Base-by-base conservation (phyloP, 2,888 invertebrate species). In the Lasioglossum marginatum region DNA sequence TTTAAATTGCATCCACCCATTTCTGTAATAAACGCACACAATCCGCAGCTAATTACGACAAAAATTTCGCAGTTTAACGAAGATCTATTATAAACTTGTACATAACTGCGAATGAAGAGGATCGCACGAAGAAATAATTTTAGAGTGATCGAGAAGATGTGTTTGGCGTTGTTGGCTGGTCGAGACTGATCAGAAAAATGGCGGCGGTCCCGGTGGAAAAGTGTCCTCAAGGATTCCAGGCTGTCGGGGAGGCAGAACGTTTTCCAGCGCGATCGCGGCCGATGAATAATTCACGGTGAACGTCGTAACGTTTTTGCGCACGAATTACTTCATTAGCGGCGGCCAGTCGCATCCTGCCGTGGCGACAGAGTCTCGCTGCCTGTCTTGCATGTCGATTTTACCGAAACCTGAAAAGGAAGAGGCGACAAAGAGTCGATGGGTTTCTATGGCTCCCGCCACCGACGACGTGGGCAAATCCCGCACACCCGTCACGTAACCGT, bases 321-420 rank as follows among this genome's bases (percentile, higher is more conserved):
- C 92, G 91, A 93, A 93, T 93, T 93, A 93, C 93, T 93, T 93
- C 92, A 93, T 93, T 93, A 93, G 89, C 86, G 87, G 72, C 83
- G 87, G 83, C 88, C 84, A 72, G 79, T 80, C 87, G 90, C 88
- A 90, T 90, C 91, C 91, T 89, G 91, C 87, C 86, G 82, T 75
- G 84, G 82, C 88, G 85, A 82, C 85, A 72, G 81, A 68, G 76
- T 68, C 37, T 57, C 71, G 81, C 83, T 87, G 90, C 89, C 91
- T 91, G 93, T 82, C 89, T 86, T 90, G 93, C 93, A 93, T 93
- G 90, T 92, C 92, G 92, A 93, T 92, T 92, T 91, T 90, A 91
- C 92, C 89, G 87, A 91, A 92, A 89, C 92, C 89, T 89, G 90
- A 91, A 90, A 90, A 90, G 90, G 83, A 80, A 89, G 83, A 86